A percentile compares a stretch with the other conserved stretches of the same genome.
These are phyloP conservation scores for Ephialtes manifestator DNA, from an alignment of 2,888 invertebrate genomes.

Conservation along the genomic window DNA sequence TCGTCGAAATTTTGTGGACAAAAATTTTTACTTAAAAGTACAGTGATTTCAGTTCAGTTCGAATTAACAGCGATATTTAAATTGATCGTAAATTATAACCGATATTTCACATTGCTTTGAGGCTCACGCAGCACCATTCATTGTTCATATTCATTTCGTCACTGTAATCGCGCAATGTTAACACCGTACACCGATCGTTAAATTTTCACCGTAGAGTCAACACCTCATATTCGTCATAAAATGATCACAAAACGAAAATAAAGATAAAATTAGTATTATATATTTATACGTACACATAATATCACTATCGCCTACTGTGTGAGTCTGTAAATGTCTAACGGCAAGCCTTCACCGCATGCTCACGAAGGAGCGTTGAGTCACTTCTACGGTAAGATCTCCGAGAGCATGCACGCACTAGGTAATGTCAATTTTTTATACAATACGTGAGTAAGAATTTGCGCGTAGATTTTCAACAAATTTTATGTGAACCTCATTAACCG, in stretches of 20 bases:
- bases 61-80: neutral
- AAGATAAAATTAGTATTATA: neutral
- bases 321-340: conserved; percentile 76
- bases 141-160: neutral
- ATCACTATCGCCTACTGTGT: conserved; percentile 68
- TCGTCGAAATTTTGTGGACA: too few relatives aligned
- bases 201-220: conserved; percentile 19
- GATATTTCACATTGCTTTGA: conserved; percentile 3
- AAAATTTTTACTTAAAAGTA: neutral
- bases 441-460: conserved; percentile 52
- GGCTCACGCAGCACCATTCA: conserved; percentile 7
- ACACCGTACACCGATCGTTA: neutral
- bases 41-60: neutral
- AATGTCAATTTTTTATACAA: conserved; percentile 80
- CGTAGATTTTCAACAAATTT: conserved; percentile 47
- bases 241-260: conserved; percentile 8
- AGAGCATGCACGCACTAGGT: conserved; percentile 86
- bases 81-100: neutral
- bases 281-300: conserved; percentile 23
- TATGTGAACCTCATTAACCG: neutral
- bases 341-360: conserved; percentile 81
- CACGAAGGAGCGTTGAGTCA: conserved; percentile 85
- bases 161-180: neutral
- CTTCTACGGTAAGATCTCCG: conserved; percentile 85
- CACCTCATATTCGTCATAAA: neutral